Evolutionary conservation across 2,888 invertebrate species (phyloP).

Genomic region (Chrysolina americana): DNA sequence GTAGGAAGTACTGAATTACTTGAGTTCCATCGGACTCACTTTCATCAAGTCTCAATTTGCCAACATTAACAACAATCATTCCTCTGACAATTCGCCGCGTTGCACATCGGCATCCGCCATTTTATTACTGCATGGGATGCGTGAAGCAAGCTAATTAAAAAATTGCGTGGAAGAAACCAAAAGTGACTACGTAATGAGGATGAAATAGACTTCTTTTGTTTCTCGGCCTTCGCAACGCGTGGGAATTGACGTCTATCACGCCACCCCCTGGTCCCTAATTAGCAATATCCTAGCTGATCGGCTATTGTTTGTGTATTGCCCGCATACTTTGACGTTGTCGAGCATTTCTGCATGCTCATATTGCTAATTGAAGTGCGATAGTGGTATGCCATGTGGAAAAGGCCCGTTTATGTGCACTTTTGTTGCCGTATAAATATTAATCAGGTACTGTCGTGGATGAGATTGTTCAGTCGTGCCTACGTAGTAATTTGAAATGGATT

Average conservation of each 20-base stretch:
- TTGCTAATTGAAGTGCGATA: constrained; percentile 58
- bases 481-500: background rate
- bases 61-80: background rate
- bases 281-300: constrained; percentile 59
- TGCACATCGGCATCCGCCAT: constrained; percentile 58
- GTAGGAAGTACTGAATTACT: too few species aligned
- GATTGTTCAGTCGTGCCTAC: constrained; percentile 1
- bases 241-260: constrained; percentile 59
- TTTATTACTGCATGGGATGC: constrained; percentile 61
- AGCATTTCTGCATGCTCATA: constrained; percentile 51
- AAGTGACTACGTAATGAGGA: constrained; percentile 65
- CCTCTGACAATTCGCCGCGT: background rate
- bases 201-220: constrained; percentile 54
- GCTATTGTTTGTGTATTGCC: constrained; percentile 62
- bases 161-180: constrained; percentile 62
- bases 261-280: constrained; percentile 63
- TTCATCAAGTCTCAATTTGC: background rate
- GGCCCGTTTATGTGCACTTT: constrained; percentile 16
- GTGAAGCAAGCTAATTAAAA: constrained; percentile 66
- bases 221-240: constrained; percentile 61
- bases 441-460: background rate
- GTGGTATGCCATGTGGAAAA: constrained; percentile 33
- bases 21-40: too few species aligned
- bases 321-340: constrained; percentile 61
- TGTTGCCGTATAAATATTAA: constrained; percentile 14